Base-by-base conservation (phyloP, 2,888 invertebrate genomes). In the Chaitophorus viminalis region DNA sequence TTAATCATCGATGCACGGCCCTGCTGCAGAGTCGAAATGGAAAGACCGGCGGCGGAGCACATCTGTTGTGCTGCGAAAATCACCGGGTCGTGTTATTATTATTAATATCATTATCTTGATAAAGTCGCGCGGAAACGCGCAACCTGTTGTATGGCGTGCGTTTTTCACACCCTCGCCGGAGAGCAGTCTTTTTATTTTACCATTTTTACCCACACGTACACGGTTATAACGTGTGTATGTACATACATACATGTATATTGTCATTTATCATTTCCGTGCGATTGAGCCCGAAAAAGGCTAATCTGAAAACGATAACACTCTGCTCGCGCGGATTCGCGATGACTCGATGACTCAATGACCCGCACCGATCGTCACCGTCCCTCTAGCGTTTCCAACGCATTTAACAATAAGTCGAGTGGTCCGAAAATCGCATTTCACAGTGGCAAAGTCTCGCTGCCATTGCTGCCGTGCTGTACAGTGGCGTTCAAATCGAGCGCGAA, bases 81-180 rank as follows among this genome's bases (percentile, higher is more conserved):
- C 87, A 87, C 46, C 79, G 87, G 87, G 78, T 87, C 87, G 87
- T 87, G 87, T 87, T 87, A 87, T 87, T 87, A 87, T 87, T 87
- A 87, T 87, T 87, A 87, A 81, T 87, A 81, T 75, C 81, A 87
- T 87, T 87, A 87, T 87, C 87, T 79, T 87, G 29, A 46, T 87
- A 74, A 60, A 86, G 74, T 81, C 81, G 33, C 36, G 46, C 75
- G 86, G 54, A 86, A 86, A 79, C 86, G 86, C 86, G 81, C 87
- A 46, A 87, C 87, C 87, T 87, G 87, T 87, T 87, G 87, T 87
- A 17, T 46, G 6, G 25, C 14, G 31, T n/a, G 76, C 76, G 25
- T 68, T 84, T 84, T 76, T 74, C 81, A 74, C 87, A 81, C 87
- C 81, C 87, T 81, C 81, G 60, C 86, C 77, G 52, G n/a, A 25